Evolutionary conservation across 23 tunicate genomes (phyloP).

Genomic region (Halocynthia aurantium): DNA sequence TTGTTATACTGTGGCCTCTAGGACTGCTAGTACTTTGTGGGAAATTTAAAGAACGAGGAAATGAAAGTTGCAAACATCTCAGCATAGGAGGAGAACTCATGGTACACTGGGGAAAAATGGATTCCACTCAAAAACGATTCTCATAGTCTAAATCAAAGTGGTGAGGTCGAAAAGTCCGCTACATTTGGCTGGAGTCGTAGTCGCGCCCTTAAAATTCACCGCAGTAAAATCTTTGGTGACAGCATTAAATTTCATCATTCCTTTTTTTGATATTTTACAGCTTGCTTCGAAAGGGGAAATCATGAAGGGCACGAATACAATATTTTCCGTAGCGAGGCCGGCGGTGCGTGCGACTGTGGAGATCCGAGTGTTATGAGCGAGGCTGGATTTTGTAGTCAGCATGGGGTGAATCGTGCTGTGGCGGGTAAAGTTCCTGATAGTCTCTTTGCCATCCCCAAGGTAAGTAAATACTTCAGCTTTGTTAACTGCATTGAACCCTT

Average conservation of each 20-base stretch:
- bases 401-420: conserved; percentile 55
- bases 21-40: too few relatives aligned
- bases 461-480: background rate
- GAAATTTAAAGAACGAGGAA: too few relatives aligned
- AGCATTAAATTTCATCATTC: background rate
- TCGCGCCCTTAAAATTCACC: too few relatives aligned
- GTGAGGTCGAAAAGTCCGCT: too few relatives aligned
- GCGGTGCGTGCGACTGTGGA: conserved; percentile 99
- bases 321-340: conserved; percentile 97
- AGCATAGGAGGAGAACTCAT: too few relatives aligned
- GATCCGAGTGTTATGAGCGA: conserved; percentile 84
- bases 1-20: background rate
- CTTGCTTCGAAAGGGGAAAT: conserved; percentile 92
- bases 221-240: too few relatives aligned
- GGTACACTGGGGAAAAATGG: too few relatives aligned
- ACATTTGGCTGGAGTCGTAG: background rate
- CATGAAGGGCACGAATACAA: conserved; percentile 98
- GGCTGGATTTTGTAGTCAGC: conserved; percentile 80
- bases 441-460: conserved; percentile 65
- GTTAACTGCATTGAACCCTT: too few relatives aligned
- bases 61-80: too few relatives aligned
- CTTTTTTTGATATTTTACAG: conserved; percentile 18
- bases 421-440: conserved; percentile 50
- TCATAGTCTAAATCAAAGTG: too few relatives aligned
- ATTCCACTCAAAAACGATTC: too few relatives aligned